Base-by-base conservation (phyloP, 2,888 invertebrate species). In the Erebia palarica region DNA sequence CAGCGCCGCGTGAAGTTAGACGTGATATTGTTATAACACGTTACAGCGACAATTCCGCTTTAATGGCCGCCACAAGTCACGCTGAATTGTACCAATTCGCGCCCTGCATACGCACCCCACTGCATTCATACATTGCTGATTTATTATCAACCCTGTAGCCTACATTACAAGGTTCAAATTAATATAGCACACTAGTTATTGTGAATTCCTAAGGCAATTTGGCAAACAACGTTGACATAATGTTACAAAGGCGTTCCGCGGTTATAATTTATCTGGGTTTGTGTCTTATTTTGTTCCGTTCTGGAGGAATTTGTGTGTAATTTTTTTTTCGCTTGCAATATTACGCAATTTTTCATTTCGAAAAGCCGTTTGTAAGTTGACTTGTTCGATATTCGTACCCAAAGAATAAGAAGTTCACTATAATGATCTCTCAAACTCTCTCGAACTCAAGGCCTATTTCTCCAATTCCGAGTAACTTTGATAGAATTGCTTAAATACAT, bases 201-300 rank as follows among this genome's bases (percentile, higher is more conserved):
- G 65, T 70, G 61, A 58, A 75, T 77, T 77, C 78, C 78, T 79
- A 77, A 80, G 82, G 84, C 84, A 84, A 84, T 86, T 87, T 86
- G 84, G 84, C 84, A 82, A 79, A 80, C 83, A 77, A 76, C 76
- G 77, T 80, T 79, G 81, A 81, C 81, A 80, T 60, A 67, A 53
- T 80, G 82, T 76, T 81, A 76, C 76, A 79, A 77, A 78, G 82
- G 79, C 79, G 79, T 80, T 79, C 70, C 73, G 70, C 18, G 60
- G 67, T 65, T 74, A 70, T 68, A 72, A 74, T 72, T 74, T 70
- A 74, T 75, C 49, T 68, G 18, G 60, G 60, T 60, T 68, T 76
- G 73, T 76, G 73, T 76, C 76, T 76, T 76, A 76, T 72, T 75
- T 73, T 61, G 69, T 27, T 57, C 5, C 10, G 57, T 57, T 57